Base-by-base conservation (phyloP, 2,888 invertebrate species). In the Dryocosmus kuriphilus region DNA sequence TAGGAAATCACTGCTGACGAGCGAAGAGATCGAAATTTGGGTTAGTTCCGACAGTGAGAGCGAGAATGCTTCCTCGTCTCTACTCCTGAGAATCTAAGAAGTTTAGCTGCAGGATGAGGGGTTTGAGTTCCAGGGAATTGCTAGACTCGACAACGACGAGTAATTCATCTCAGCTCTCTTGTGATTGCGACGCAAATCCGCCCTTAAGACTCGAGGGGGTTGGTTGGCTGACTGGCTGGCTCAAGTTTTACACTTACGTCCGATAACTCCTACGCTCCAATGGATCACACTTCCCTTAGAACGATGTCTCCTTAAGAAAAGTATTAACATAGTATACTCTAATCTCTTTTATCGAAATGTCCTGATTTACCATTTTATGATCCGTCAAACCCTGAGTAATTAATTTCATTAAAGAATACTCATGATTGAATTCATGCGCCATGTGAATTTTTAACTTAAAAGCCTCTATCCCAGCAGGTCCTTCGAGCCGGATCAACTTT, bases 121-220 rank as follows among this genome's bases (percentile, higher is more conserved):
- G 78, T 77, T 76, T 77, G 79, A 80, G 79, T 77, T 65, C 75
- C 63, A 78, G 78, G 79, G 78, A 79, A 78, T 80, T 76, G 82
- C 78, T 77, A 77, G 80, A 79, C 80, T 78, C 81, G 82, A 82
- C 82, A 84, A 79, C 80, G 82, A 82, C 82, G 83, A 85, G 84
- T 84, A 85, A 85, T 85, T 85, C 84, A 83, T 85, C 83, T 81
- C 79, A 51, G 79, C 75, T 82, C 82, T 80, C 80, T 79, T 82
- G 82, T 79, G 82, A 82, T 82, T 82, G 80, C 79, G 82, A 80
- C 73, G 82, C 80, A 82, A 82, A 82, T 80, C 82, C 78, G 65
- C 78, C 81, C 75, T 74, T 75, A 78, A 76, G 79, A 79, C 75
- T 78, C 77, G 77, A 80, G 77, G 77, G 77, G 82, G 76, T 77